Conservation (phyloP, 2,797 vertebrate species). For the Remorina albescens region DNA sequence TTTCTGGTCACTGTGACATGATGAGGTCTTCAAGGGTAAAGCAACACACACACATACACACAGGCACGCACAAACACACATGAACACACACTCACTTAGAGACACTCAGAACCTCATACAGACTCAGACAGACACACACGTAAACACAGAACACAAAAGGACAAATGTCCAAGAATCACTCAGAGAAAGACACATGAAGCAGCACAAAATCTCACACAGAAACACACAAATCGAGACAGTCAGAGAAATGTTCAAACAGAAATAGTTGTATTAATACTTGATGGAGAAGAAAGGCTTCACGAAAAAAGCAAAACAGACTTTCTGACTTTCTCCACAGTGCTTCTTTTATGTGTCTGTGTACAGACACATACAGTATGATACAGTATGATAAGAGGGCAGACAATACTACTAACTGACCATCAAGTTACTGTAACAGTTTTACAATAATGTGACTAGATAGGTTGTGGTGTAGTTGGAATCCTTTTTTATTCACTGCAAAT, state of each 20-base stretch:
- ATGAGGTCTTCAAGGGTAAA: conserved; percentile 69
- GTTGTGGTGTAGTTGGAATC: conserved; percentile 8
- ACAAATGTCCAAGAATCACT: conserved; percentile 8
- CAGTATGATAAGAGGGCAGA: conserved; percentile 24
- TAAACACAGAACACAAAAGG: conserved; percentile 28
- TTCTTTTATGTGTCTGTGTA: conserved; percentile 39
- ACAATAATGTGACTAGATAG: conserved; percentile 2
- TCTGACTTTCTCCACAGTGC: conserved; percentile 42
- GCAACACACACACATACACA: conserved; percentile 44
- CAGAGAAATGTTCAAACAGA: conserved; percentile 50
- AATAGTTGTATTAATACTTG: conserved; percentile 57
- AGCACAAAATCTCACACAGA: conserved; percentile 31
- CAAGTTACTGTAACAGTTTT: conserved; percentile 8
- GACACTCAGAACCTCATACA: conserved; percentile 19
- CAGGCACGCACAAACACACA: conserved; percentile 26
- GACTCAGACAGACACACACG: conserved; percentile 22
- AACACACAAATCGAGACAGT: conserved; percentile 41
- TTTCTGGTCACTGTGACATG: conserved; percentile 86
- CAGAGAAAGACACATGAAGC: conserved; percentile 21
- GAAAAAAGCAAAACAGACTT: conserved; percentile 50
- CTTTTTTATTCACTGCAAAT: conserved; percentile 8
- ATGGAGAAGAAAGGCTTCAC: conserved; percentile 52
- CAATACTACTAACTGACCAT: conserved; percentile 29
- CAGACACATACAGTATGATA: conserved; percentile 40
- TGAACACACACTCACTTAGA: conserved; percentile 11